Evolutionary conservation across 64 coral and sea anemone species (phyloP), one percentile per base, ranked within the genome.

Genomic region (Acropora tenuis): DNA sequence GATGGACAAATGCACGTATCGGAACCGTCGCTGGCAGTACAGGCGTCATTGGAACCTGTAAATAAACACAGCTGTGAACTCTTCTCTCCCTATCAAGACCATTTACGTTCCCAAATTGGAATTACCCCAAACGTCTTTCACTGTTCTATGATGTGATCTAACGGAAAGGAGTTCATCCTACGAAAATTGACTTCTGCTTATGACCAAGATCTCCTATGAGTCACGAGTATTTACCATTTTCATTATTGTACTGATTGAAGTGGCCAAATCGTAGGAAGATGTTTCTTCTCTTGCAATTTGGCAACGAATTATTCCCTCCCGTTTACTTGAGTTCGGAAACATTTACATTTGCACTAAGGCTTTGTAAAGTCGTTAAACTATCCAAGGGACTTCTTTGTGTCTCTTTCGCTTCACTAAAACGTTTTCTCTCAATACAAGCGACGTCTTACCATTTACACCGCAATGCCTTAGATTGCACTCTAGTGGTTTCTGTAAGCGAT

Each of bases 401-500:
- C 59, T 63, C 59, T 63, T 63, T 12, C 59, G 8, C 9, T 63
- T 8, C 8, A 63, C 59, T 12, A 8, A 63, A 12, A 63, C 15
- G 59, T 12, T 12, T 12, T 63, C 59, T 63, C 15, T 12, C 9
- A 63, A 63, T 63, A 12, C 1, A 3, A 73, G 10, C 16, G 15
- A 77, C 30, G 11, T 6, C 80, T 65, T 46, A 18, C 61, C 76
- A 4, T 74, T 79, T 20, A 69, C 78, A 19, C 84, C 91, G 69
- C 91, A 92, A 76, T 92, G 87, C 3, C 91, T 57, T 12, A 72
- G 6, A 60, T 61, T 7, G 46, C 47, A 74, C 0, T 19, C 5
- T 15, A 41, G 20, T 48, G 91, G 91, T 17, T 72, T 41, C 18
- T 8, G 30, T 40, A 92, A 84, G 19, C 48, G 18, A 69, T 94